Conservation (phyloP, 2,113 vertebrate species). For the Lepus timidus region DNA sequence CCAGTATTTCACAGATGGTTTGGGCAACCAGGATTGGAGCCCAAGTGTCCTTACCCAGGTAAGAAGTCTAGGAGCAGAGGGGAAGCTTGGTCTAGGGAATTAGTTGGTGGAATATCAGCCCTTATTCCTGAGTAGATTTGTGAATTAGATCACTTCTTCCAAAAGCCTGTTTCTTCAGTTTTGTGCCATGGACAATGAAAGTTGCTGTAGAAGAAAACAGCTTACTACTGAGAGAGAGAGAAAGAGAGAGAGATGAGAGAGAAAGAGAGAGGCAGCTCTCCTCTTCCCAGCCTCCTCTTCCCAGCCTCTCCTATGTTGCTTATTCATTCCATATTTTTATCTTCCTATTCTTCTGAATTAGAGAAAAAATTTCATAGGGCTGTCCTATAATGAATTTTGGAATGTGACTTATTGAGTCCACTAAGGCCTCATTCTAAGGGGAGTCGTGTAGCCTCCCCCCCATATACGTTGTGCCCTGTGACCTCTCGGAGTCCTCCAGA, state of each 20-base stretch:
- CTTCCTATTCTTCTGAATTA: slow-evolving; percentile 7
- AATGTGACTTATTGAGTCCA: not conserved
- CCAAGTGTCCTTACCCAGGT: not conserved
- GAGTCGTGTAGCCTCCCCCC: not conserved
- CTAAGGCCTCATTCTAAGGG: not conserved
- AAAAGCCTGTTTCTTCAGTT: not conserved
- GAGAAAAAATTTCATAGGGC: slow-evolving; percentile 4
- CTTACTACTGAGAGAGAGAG: not conserved
- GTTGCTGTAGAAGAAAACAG: slow-evolving; percentile 36
- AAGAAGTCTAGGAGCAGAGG: not conserved
- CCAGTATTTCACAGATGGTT: not conserved
- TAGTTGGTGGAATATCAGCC: not conserved
- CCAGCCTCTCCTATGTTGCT: not conserved
- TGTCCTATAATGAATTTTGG: not conserved
- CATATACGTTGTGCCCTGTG: not conserved
- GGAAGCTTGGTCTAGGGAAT: not conserved
- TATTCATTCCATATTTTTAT: not conserved
- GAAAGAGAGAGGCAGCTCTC: not conserved
- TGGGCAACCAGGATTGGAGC: not conserved
- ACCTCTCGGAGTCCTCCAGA: not conserved
- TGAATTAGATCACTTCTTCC: not conserved
- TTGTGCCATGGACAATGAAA: not conserved
- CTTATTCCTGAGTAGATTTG: slow-evolving; percentile 2
- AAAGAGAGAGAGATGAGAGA: not conserved
- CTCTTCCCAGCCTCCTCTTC: not conserved